A percentile compares a stretch with the other conserved stretches of the same genome.
phyloP scores from a whole-genome alignment of 2,888 invertebrate genomes.

The Chouioia cunea region DNA sequence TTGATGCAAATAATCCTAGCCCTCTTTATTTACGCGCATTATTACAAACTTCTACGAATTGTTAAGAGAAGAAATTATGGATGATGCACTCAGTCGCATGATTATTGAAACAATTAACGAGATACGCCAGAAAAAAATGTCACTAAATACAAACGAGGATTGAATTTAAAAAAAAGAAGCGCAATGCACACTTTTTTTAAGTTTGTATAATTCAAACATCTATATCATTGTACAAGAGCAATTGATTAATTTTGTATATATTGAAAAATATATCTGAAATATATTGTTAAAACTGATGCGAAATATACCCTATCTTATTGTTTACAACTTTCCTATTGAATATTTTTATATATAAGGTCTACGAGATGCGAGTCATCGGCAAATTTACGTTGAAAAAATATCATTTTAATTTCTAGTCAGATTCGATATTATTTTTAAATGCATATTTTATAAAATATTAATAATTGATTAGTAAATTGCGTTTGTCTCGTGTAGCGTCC shows the following conservation, averaged over 20 bases:
- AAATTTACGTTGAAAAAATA: too few species aligned
- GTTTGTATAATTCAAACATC: constrained; percentile 40
- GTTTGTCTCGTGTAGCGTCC: too few species aligned
- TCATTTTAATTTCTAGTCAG: too few species aligned
- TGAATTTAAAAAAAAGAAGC: constrained; percentile 33
- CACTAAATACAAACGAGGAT: constrained; percentile 20
- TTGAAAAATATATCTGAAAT: constrained; percentile 44
- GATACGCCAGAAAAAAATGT: constrained; percentile 27
- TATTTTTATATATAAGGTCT: too few species aligned
- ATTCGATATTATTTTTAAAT: too few species aligned
- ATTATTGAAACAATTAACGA: constrained; percentile 28
- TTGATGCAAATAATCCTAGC: constrained; percentile 22
- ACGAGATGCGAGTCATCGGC: too few species aligned
- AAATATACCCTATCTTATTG: constrained; percentile 11
- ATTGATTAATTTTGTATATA: constrained; percentile 48
- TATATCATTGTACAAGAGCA: constrained; percentile 45
- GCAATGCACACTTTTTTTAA: constrained; percentile 46
- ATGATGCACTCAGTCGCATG: constrained; percentile 33
- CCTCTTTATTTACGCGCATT: constrained; percentile 38
- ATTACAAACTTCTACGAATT: constrained; percentile 34
- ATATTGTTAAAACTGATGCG: constrained; percentile 50
- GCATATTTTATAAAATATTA: too few species aligned
- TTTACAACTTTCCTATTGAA: background rate
- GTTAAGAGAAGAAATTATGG: constrained; percentile 12
- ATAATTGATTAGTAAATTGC: too few species aligned